phyloP scores from a whole-genome alignment of 1,140 invertebrate species.

The Zaprionus tsacasi region DNA sequence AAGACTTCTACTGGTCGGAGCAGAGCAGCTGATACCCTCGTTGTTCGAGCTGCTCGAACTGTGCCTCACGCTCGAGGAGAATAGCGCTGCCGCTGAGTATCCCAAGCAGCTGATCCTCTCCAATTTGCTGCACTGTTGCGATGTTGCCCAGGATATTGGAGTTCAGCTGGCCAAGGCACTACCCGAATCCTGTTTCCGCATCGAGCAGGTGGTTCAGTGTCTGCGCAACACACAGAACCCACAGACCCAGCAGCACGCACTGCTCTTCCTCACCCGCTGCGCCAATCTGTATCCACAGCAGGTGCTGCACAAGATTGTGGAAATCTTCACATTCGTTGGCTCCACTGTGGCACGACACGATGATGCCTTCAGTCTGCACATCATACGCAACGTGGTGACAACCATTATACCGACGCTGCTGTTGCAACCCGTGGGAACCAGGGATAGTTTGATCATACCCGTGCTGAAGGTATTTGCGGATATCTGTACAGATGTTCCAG shows the following conservation, averaged over 20 bases:
- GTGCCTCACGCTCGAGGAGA: slow-evolving; percentile 92
- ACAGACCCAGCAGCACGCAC: slow-evolving; percentile 96
- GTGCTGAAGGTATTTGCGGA: slow-evolving; percentile 95
- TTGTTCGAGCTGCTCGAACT: slow-evolving; percentile 93
- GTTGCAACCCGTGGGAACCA: slow-evolving; percentile 59
- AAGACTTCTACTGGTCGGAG: slow-evolving; percentile 89
- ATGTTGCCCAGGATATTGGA: slow-evolving; percentile 84
- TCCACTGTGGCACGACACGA: slow-evolving; percentile 95
- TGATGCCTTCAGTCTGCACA: slow-evolving; percentile 96
- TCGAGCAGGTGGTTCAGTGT: slow-evolving; percentile 94
- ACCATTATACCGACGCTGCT: slow-evolving; percentile 94
- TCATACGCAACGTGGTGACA: slow-evolving; percentile 95
- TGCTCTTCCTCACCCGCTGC: slow-evolving; percentile 91
- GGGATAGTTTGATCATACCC: slow-evolving; percentile 85
- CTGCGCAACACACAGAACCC: slow-evolving; percentile 95
- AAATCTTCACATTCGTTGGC: slow-evolving; percentile 98
- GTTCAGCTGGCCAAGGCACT: slow-evolving; percentile 84
- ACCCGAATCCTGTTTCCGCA: slow-evolving; percentile 88
- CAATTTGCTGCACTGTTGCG: slow-evolving; percentile 90
- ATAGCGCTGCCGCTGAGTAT: slow-evolving; percentile 94
- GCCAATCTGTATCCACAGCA: slow-evolving; percentile 91
- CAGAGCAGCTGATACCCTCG: slow-evolving; percentile 88
- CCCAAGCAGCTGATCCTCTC: slow-evolving; percentile 94
- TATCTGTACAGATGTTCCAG: slow-evolving; percentile 94
- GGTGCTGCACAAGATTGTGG: slow-evolving; percentile 96